Evolutionary conservation across 2,888 invertebrate species (phyloP), one percentile per base, ranked within the genome.

Genomic region (Ernsta delagoae): DNA sequence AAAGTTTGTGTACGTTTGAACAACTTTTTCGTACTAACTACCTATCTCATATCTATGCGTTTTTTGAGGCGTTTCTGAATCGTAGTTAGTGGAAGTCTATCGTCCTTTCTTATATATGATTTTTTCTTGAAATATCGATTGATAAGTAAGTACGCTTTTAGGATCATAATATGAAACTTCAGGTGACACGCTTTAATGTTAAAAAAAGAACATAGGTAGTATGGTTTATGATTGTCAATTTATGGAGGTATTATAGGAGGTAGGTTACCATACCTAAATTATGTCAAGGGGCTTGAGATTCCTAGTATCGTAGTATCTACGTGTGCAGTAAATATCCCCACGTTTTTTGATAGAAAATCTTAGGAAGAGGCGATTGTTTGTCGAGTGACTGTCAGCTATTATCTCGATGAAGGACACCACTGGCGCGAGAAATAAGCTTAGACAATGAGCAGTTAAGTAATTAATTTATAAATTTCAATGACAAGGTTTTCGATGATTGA

Each of bases 341-440:
- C 45, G 62, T 57, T 68, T 62, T 68, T 68, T 62, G 62, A 62
- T 68, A 62, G 70, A 63, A 72, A 72, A 74, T 75, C 71, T 75
- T 65, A 73, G 73, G 73, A 73, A 76, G 75, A 76, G 72, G 74
- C 72, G 72, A 78, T 79, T 78, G 78, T 79, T 75, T 75, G 69
- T 70, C 59, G 73, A 78, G 80, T 75, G 82, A 84, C 74, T 83
- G 84, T 79, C 71, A 75, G 75, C 76, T 74, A 68, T 62, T 62
- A 68, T 68, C 68, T 68, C 45, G 9, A 24, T 74, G 81, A 88
- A 87, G 89, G 89, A 77, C 82, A 74, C 77, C 74, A 81, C 77
- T 83, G 85, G 85, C 84, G 88, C 86, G 86, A 81, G 77, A 84
- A 87, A 83, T 83, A 77, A 82, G 75, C 70, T 74, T 73, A 81